These are phyloP conservation scores for Strongylocentrotus purpuratus DNA, from an alignment of 35 echinoderm and acorn worm species.

Conservation along the genomic window DNA sequence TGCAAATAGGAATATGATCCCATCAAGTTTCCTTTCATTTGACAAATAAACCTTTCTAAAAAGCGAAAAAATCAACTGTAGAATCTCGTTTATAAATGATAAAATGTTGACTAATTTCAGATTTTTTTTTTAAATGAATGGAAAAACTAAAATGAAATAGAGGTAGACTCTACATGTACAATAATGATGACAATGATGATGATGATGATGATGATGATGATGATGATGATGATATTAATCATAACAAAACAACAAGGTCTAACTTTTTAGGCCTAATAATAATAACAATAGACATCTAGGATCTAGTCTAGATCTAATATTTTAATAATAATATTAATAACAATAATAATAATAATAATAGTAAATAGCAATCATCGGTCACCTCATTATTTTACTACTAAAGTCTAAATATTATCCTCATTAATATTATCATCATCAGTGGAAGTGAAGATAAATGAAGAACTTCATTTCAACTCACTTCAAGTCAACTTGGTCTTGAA, in stretches of 20 bases:
- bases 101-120: not conserved
- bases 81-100: not conserved
- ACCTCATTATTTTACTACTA: too few relatives aligned
- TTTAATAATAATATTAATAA: not conserved
- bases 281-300: too few relatives aligned
- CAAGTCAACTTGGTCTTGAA: too few relatives aligned
- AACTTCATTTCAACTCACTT: too few relatives aligned
- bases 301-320: too few relatives aligned
- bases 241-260: not conserved
- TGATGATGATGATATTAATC: constrained; percentile 15
- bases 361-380: not conserved
- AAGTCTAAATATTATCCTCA: too few relatives aligned
- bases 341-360: constrained; percentile 16
- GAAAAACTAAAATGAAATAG: not conserved
- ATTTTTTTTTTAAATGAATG: not conserved
- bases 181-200: constrained; percentile 37
- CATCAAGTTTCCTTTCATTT: not conserved
- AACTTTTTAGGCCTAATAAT: too few relatives aligned
- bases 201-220: constrained; percentile 25
- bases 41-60: not conserved
- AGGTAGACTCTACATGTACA: not conserved
- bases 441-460: too few relatives aligned
- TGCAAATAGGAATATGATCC: not conserved
- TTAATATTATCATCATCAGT: too few relatives aligned
- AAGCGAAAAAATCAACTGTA: not conserved